Conservation (phyloP, 2,797 vertebrate species). For the Arctocebus calabarensis region DNA sequence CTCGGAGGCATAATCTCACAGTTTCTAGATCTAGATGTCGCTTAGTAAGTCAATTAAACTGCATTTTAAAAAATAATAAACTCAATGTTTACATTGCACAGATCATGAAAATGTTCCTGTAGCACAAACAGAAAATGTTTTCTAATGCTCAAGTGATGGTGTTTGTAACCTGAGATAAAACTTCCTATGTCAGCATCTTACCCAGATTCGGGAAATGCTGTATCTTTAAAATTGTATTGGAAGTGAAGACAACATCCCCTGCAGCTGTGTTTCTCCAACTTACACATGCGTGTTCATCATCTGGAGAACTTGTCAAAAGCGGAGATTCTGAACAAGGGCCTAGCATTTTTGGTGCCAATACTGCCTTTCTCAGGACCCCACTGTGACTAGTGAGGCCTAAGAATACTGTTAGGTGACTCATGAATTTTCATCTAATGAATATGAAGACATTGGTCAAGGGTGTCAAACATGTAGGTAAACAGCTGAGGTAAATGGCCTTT, state of each 20-base stretch:
- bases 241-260: neutral
- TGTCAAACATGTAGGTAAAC: neutral
- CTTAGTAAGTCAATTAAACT: slow-evolving; percentile 10
- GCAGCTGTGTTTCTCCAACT: neutral
- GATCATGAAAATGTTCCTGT: neutral
- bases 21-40: neutral
- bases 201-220: neutral
- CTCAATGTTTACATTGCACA: neutral
- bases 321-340: neutral
- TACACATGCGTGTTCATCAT: fast-evolving
- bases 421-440: neutral
- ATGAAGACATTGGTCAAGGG: neutral
- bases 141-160: neutral
- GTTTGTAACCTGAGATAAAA: neutral
- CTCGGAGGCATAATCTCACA: neutral
- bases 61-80: neutral
- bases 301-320: neutral
- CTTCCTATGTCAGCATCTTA: neutral
- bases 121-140: neutral
- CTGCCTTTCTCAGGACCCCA: neutral
- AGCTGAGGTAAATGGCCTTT: neutral
- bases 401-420: neutral
- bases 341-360: neutral
- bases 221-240: neutral
- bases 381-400: neutral